Percentiles rank a stretch among this genome's conserved stretches.
Conservation (phyloP, 2,888 invertebrate genomes). For the Ecdyonurus torrentis region DNA sequence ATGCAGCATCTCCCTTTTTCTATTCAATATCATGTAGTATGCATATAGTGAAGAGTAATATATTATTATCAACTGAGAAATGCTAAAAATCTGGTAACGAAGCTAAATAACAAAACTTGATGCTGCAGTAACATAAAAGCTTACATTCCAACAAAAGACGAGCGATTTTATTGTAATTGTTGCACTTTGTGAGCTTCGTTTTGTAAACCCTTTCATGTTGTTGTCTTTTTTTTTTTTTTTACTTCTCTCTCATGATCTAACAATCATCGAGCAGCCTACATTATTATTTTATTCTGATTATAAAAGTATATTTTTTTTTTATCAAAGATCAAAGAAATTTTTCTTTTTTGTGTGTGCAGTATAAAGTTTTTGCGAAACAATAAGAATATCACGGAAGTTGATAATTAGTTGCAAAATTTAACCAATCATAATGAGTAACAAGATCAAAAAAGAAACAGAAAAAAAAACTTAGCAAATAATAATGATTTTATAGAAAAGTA, state of each 20-base stretch:
- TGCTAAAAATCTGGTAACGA: not conserved
- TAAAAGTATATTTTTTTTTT: not conserved
- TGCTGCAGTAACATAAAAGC: not conserved
- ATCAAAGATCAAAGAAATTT: not conserved
- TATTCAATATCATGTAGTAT: too few species aligned
- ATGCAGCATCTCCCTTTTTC: too few species aligned
- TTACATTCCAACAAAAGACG: not conserved
- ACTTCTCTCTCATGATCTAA: too few species aligned
- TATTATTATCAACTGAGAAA: not conserved
- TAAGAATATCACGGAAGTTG: not conserved
- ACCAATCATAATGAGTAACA: not conserved
- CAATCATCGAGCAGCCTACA: not conserved
- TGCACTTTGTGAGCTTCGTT: not conserved
- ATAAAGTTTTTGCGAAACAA: too few species aligned
- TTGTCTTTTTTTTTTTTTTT: not conserved
- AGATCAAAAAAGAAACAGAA: too few species aligned
- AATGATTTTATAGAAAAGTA: not conserved
- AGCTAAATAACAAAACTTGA: not conserved
- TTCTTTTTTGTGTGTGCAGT: not conserved
- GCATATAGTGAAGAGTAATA: too few species aligned
- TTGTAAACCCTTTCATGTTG: not conserved
- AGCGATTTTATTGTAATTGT: not conserved
- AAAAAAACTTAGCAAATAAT: not conserved
- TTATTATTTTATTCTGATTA: not conserved
- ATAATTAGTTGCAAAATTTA: not conserved